Evolutionary conservation across 2,888 invertebrate genomes (phyloP).

Genomic region (Gisinianus flammeolus): DNA sequence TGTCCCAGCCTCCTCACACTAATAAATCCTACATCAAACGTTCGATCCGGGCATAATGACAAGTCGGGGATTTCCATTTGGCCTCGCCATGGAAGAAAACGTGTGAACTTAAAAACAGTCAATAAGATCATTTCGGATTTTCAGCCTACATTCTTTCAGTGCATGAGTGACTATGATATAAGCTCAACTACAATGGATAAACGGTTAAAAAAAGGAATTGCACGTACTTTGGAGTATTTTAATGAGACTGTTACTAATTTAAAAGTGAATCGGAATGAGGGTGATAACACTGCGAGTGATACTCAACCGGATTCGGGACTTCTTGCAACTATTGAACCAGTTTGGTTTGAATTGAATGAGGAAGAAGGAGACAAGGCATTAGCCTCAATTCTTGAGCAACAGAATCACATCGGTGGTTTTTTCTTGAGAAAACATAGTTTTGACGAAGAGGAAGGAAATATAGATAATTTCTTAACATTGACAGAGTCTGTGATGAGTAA

Average conservation of each 20-base stretch:
- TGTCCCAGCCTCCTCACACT: conserved; percentile 67
- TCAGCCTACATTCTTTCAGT: conserved; percentile 47
- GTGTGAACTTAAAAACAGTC: conserved; percentile 66
- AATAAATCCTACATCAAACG: conserved; percentile 73
- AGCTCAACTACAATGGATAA: conserved; percentile 39
- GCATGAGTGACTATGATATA: conserved; percentile 55
- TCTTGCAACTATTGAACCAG: conserved; percentile 70
- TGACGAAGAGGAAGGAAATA: conserved; percentile 65
- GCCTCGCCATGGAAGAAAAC: conserved; percentile 76
- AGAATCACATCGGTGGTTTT: conserved; percentile 71
- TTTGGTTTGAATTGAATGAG: conserved; percentile 71
- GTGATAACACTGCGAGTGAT: not conserved
- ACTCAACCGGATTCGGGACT: not conserved
- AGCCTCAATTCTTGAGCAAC: conserved; percentile 61
- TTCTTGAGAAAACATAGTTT: conserved; percentile 74
- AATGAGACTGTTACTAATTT: conserved; percentile 11
- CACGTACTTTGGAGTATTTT: conserved; percentile 46
- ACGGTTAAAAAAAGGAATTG: conserved; percentile 48
- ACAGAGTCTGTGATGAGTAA: conserved; percentile 55
- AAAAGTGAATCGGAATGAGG: not conserved
- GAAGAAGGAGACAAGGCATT: conserved; percentile 70
- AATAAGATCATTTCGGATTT: conserved; percentile 37
- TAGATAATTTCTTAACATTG: conserved; percentile 51
- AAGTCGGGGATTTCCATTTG: conserved; percentile 76
- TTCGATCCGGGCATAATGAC: conserved; percentile 75